Base-by-base conservation (phyloP, 2,113 vertebrate genomes). In the Rhabdornis inornatus region DNA sequence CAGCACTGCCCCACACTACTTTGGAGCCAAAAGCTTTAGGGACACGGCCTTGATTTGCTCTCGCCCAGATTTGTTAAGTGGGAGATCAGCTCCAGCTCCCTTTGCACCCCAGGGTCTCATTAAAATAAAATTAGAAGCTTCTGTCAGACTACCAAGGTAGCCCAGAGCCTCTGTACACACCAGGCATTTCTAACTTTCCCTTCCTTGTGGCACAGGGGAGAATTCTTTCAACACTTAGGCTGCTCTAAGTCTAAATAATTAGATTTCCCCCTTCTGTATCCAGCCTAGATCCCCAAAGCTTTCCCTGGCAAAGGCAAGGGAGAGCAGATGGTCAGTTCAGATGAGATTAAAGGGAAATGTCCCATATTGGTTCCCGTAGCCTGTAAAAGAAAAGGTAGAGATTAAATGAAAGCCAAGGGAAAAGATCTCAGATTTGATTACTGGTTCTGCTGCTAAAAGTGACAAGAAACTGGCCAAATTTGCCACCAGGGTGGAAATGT, bases 301-400 rank as follows among this genome's bases (percentile, higher is more conserved):
- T 94, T 89, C 92, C 87, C 83, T 96, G 83, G 79, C 83, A 96
- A 87, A 94, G 5, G 56, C 59, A 57, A 95, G 77, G 72, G 91
- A 87, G 44, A 74, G 23, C 90, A 55, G 70, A 78, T 69, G 77
- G 35, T 65, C 63, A 89, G 72, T 50, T 92, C 33, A 79, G 72
- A 60, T 89, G 56, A 90, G 49, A 83, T 79, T 70, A 75, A 89
- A 87, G 69, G 76, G 35, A 56, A 82, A 35, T 63, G 78, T 66
- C 87, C 33, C 82, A 50, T 45, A 31, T 40, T 81, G 65, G n/a
- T 30, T 84, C 37, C 27, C 19, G 55, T 77, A 22, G 3, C 5
- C 52, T 92, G 68, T 27, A 13, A 77, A 92, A 94, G 71, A 30
- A 82, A 91, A 79, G 60, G 57, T 13, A 72, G 19, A 55, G 12